These are phyloP conservation scores for Drosophila acutilabella DNA, from an alignment of 2,888 invertebrate species.

Conservation along the genomic window DNA sequence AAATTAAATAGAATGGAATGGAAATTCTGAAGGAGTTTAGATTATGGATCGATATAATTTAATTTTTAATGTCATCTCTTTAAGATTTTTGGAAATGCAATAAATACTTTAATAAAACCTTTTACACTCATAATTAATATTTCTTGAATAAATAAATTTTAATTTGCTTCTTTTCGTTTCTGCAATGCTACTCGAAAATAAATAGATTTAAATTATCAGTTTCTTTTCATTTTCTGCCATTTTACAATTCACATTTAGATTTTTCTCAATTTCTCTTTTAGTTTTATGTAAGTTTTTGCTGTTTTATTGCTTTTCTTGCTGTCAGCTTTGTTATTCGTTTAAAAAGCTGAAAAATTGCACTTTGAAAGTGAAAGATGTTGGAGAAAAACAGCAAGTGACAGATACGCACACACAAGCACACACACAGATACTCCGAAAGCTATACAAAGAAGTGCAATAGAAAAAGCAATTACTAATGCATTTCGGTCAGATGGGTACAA, in stretches of 20 bases:
- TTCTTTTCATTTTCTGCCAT: constrained; percentile 10
- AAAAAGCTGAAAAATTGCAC: constrained; percentile 39
- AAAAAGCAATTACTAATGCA: constrained; percentile 50
- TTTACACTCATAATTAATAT: too few species aligned
- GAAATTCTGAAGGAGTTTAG: too few species aligned
- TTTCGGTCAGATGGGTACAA: constrained; percentile 26
- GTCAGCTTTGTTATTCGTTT: constrained; percentile 42
- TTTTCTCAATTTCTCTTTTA: constrained; percentile 1
- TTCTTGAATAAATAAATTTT: too few species aligned
- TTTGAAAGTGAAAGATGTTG: constrained; percentile 39
- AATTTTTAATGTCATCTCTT: too few species aligned
- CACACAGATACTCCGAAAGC: neutral
- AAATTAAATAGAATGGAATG: too few species aligned
- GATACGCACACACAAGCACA: neutral
- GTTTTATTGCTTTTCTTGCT: constrained; percentile 32
- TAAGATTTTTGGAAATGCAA: too few species aligned
- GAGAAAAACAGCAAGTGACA: constrained; percentile 25
- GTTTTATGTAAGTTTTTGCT: constrained; percentile 13
- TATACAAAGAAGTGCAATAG: constrained; percentile 26
- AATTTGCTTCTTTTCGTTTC: neutral
- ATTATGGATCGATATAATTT: too few species aligned
- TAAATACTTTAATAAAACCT: too few species aligned
- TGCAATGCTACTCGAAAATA: constrained; percentile 1
- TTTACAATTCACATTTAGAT: constrained; percentile 7
- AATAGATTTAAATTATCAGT: constrained; percentile 26